phyloP scores from a whole-genome alignment of 2,888 invertebrate species.

The Nomada ferruginata region DNA sequence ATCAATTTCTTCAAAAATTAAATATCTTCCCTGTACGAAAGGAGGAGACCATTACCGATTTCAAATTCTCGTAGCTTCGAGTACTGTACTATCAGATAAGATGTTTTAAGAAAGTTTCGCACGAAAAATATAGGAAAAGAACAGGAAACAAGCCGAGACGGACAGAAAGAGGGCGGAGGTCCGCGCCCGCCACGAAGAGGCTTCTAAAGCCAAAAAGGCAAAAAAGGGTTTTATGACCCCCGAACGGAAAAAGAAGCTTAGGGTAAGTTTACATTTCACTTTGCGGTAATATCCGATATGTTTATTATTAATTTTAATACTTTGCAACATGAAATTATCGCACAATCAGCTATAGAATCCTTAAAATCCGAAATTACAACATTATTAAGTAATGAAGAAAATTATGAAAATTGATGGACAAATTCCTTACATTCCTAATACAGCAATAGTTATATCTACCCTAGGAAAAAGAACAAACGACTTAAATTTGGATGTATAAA shows the following conservation, averaged over 20 bases:
- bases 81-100: slow-evolving; percentile 55
- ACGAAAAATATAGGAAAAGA: slow-evolving; percentile 91
- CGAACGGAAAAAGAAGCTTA: slow-evolving; percentile 99
- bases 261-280: slow-evolving; percentile 88
- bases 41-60: slow-evolving; percentile 8
- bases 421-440: too few relatives aligned
- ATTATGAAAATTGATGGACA: too few relatives aligned
- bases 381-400: too few relatives aligned
- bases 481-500: too few relatives aligned
- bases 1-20: not conserved
- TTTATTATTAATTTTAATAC: too few relatives aligned
- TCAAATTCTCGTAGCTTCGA: slow-evolving; percentile 27
- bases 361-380: too few relatives aligned
- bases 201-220: slow-evolving; percentile 99
- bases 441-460: too few relatives aligned
- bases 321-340: too few relatives aligned
- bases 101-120: slow-evolving; percentile 72
- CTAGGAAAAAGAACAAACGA: too few relatives aligned
- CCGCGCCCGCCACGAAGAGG: slow-evolving; percentile 99
- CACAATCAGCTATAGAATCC: too few relatives aligned
- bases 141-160: slow-evolving; percentile 98
- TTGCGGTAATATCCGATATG: not conserved
- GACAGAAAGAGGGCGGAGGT: slow-evolving; percentile 99
- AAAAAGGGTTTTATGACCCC: slow-evolving; percentile 99
- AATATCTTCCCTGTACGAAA: not conserved